Evolutionary conservation across 2,113 vertebrate species (phyloP).

Genomic region (Sylvicapra grimmia): DNA sequence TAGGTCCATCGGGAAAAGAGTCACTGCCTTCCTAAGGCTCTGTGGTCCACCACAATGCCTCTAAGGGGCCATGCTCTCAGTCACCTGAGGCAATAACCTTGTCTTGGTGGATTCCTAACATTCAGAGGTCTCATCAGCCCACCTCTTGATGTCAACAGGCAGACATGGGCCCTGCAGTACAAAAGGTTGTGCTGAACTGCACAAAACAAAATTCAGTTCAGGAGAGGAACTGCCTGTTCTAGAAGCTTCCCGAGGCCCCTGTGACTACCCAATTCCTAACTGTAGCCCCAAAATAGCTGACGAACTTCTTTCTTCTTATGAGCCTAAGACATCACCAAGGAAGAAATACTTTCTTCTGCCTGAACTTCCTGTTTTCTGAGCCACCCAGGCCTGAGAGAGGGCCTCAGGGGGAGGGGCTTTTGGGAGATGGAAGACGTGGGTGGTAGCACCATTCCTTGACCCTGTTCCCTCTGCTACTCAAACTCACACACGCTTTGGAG

Average conservation of each 20-base stretch:
- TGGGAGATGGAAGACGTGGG: neutral
- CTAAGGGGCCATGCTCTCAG: neutral
- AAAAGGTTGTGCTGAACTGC: neutral
- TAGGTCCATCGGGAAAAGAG: neutral
- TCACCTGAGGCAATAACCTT: neutral
- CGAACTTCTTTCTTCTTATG: neutral
- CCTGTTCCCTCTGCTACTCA: neutral
- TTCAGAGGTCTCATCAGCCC: neutral
- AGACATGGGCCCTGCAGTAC: neutral
- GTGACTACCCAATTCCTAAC: neutral
- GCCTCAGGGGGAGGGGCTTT: neutral
- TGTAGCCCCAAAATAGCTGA: neutral
- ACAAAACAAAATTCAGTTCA: neutral
- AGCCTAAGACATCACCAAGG: neutral
- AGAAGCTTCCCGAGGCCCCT: neutral
- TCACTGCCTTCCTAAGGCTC: neutral
- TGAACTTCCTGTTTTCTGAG: neutral
- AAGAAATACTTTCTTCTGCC: neutral
- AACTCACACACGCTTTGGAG: neutral
- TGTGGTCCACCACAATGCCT: neutral
- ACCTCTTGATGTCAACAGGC: neutral
- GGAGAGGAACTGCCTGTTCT: neutral
- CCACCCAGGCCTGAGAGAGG: neutral
- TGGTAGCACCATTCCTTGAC: accelerated
- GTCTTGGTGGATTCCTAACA: neutral